Conservation (phyloP, 2,113 vertebrate species). For the Symphodus melops region DNA sequence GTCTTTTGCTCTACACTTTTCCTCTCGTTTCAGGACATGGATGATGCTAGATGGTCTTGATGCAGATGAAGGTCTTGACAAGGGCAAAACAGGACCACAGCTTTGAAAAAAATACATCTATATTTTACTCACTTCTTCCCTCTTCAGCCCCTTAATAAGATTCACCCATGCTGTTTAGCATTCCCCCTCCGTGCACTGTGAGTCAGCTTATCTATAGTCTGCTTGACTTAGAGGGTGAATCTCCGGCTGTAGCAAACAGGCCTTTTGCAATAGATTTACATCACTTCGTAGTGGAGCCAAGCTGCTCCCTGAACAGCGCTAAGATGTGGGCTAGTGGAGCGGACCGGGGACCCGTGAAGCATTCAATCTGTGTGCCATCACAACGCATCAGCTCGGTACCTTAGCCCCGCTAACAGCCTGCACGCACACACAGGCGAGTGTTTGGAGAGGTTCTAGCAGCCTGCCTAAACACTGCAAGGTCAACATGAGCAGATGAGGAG, state of each 20-base stretch:
- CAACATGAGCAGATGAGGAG: slow-evolving; percentile 25
- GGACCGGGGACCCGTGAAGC: slow-evolving; percentile 44
- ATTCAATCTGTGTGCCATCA: slow-evolving; percentile 62
- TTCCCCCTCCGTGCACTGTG: slow-evolving; percentile 64
- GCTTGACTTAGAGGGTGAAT: slow-evolving; percentile 57
- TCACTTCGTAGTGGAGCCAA: slow-evolving; percentile 46
- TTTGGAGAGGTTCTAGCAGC: slow-evolving; percentile 55
- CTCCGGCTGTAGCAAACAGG: slow-evolving; percentile 45
- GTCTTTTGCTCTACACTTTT: slow-evolving; percentile 1
- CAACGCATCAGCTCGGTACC: slow-evolving; percentile 48
- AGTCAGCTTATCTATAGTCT: slow-evolving; percentile 72
- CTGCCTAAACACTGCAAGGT: slow-evolving; percentile 70
- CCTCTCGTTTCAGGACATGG: background rate
- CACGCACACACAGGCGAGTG: slow-evolving; percentile 8
- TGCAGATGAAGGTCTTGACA: slow-evolving; percentile 35
- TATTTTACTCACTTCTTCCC: slow-evolving; percentile 36
- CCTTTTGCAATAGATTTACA: slow-evolving; percentile 68
- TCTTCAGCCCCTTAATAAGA: slow-evolving; percentile 50
- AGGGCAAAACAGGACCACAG: slow-evolving; percentile 18
- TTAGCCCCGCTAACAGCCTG: slow-evolving; percentile 15
- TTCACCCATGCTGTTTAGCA: slow-evolving; percentile 60
- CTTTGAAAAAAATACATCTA: slow-evolving; percentile 9
- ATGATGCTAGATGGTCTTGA: background rate
- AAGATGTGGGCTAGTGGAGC: slow-evolving; percentile 33
- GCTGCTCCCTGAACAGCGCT: background rate